Conservation (phyloP, 1,140 invertebrate species). For the Ceratina japonica region DNA sequence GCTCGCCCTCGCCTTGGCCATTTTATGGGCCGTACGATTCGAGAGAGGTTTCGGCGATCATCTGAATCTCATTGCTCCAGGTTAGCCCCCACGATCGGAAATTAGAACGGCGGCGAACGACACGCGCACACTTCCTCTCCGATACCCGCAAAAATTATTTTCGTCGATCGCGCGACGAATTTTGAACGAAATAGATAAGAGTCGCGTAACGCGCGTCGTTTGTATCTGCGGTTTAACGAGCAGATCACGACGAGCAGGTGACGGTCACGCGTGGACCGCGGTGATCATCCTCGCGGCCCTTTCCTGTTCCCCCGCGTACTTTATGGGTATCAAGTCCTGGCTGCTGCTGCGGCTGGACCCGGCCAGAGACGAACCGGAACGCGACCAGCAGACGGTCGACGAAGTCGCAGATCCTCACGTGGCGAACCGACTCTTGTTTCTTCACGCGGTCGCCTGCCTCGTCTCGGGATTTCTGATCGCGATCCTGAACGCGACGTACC, state of each 20-base stretch:
- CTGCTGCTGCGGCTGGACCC: background rate
- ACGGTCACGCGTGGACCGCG: slow-evolving; percentile 48
- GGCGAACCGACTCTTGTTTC: slow-evolving; percentile 38
- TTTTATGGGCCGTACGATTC: slow-evolving; percentile 47
- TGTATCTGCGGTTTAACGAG: slow-evolving; percentile 13
- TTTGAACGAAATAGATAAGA: background rate
- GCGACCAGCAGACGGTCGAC: background rate
- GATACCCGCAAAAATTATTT: too few relatives aligned
- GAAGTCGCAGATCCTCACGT: background rate
- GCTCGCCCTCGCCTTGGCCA: background rate
- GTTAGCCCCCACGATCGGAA: slow-evolving; percentile 8
- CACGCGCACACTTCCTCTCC: too few relatives aligned
- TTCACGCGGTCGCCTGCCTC: slow-evolving; percentile 49
- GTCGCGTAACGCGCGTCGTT: background rate
- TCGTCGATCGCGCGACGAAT: background rate
- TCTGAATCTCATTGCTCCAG: slow-evolving; percentile 47
- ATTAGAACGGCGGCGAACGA: background rate
- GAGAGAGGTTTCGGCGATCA: slow-evolving; percentile 37
- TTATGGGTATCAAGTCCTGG: slow-evolving; percentile 30
- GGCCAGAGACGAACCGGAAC: background rate
- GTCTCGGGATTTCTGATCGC: slow-evolving; percentile 47
- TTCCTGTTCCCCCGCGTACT: slow-evolving; percentile 41
- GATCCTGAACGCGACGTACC: slow-evolving; percentile 28
- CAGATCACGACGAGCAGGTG: slow-evolving; percentile 44
- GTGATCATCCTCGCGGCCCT: slow-evolving; percentile 25